Evolutionary conservation across 2,113 vertebrate genomes (phyloP).

Genomic region (Dasyurus viverrinus): DNA sequence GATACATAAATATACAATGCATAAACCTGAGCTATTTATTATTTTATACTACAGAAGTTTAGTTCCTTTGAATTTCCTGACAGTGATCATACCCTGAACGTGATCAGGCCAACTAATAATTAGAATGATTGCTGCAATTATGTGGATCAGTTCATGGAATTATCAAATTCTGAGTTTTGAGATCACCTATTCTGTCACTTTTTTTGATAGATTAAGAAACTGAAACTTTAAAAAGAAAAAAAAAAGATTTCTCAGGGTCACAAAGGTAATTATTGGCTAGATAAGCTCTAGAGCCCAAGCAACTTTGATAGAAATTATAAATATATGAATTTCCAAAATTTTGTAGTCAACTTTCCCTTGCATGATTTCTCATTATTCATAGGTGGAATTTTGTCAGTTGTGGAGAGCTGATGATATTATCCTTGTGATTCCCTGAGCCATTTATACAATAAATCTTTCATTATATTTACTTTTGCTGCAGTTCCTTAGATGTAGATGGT

Average conservation of each 20-base stretch:
- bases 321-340: background rate
- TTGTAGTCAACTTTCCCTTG: background rate
- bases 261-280: background rate
- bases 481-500: background rate
- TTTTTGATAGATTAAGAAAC: slow-evolving; percentile 18
- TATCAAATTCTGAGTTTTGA: background rate
- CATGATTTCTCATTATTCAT: background rate
- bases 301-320: background rate
- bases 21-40: background rate
- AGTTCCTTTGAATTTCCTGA: background rate
- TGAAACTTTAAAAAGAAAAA: background rate
- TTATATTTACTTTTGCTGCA: background rate
- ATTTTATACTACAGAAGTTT: background rate
- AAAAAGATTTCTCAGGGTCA: background rate
- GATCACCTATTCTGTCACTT: background rate
- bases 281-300: background rate
- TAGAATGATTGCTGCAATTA: background rate
- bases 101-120: background rate
- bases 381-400: background rate
- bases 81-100: background rate
- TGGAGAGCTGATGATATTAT: background rate
- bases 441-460: background rate
- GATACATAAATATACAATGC: background rate
- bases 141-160: background rate
- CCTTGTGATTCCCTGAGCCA: too few relatives aligned